phyloP scores from a whole-genome alignment of 2,888 invertebrate genomes.

The Dascillus cervinus region DNA sequence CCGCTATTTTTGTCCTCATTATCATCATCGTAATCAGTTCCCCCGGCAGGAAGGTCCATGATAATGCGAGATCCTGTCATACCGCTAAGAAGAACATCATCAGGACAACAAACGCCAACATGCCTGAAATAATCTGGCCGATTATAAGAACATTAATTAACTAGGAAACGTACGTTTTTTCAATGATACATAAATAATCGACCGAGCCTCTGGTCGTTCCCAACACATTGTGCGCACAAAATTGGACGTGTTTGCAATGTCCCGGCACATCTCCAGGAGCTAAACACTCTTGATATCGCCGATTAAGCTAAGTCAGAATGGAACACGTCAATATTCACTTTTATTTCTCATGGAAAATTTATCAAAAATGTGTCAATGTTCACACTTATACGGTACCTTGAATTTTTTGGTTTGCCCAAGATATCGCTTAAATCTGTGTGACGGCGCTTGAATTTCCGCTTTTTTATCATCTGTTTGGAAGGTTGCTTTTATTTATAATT shows the following conservation, averaged over 20 bases:
- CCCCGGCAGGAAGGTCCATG: conserved; percentile 47
- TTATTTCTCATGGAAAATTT: too few species aligned
- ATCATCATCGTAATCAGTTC: conserved; percentile 44
- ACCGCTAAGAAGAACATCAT: conserved; percentile 39
- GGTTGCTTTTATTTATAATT: too few species aligned
- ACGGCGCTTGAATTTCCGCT: too few species aligned
- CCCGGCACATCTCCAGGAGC: conserved; percentile 54
- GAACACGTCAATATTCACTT: conserved; percentile 3
- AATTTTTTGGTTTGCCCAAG: conserved; percentile 30
- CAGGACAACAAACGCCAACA: conserved; percentile 71
- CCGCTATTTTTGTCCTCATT: conserved; percentile 36
- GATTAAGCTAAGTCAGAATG: conserved; percentile 46
- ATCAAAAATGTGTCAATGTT: too few species aligned
- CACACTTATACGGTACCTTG: too few species aligned
- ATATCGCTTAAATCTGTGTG: conserved; percentile 30
- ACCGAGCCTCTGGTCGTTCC: conserved; percentile 50
- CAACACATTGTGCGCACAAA: conserved; percentile 42
- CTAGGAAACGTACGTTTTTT: conserved; percentile 53
- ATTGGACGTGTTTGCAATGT: conserved; percentile 61
- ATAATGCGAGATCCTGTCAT: conserved; percentile 35
- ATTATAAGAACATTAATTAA: conserved; percentile 3
- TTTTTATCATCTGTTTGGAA: too few species aligned
- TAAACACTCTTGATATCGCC: conserved; percentile 51
- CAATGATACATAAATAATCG: conserved; percentile 64
- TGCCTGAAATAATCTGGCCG: conserved; percentile 34